These are phyloP conservation scores for Brachymystax lenok DNA, from an alignment of 2,797 vertebrate species.

Conservation along the genomic window DNA sequence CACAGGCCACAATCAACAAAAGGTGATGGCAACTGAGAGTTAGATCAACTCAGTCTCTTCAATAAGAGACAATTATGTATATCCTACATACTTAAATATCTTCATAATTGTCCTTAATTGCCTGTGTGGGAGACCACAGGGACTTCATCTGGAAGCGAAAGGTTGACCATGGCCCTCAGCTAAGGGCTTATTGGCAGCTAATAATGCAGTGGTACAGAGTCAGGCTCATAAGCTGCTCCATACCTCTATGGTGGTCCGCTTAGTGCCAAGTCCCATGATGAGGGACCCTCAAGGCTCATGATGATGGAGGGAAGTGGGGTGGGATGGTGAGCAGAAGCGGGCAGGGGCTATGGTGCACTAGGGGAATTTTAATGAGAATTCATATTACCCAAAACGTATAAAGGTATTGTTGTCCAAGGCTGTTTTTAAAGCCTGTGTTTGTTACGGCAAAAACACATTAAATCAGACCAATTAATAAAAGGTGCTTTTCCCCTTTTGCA, in stretches of 20 bases:
- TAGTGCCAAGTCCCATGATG: background rate
- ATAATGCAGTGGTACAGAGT: background rate
- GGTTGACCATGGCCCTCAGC: slow-evolving; percentile 2
- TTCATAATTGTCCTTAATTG: slow-evolving; percentile 16
- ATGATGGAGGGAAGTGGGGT: background rate
- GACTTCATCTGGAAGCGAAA: slow-evolving; percentile 1
- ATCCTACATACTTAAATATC: background rate
- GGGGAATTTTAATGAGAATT: slow-evolving; percentile 17
- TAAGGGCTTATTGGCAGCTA: background rate
- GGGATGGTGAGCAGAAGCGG: background rate
- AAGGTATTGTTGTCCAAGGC: background rate
- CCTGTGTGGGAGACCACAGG: slow-evolving; percentile 6
- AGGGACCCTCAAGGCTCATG: background rate
- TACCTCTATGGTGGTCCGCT: background rate
- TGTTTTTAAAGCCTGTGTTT: background rate
- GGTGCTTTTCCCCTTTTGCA: slow-evolving; percentile 17
- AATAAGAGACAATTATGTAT: background rate
- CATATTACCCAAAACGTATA: background rate
- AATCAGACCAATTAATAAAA: slow-evolving; percentile 24
- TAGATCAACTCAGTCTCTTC: slow-evolving; percentile 8
- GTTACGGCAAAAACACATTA: background rate
- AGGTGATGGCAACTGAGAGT: slow-evolving; percentile 10
- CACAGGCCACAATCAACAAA: background rate
- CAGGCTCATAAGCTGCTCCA: background rate
- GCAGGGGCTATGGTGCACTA: no score